These are phyloP conservation scores for Lasioglossum calceatum DNA, from an alignment of 2,888 invertebrate species.

Conservation along the genomic window DNA sequence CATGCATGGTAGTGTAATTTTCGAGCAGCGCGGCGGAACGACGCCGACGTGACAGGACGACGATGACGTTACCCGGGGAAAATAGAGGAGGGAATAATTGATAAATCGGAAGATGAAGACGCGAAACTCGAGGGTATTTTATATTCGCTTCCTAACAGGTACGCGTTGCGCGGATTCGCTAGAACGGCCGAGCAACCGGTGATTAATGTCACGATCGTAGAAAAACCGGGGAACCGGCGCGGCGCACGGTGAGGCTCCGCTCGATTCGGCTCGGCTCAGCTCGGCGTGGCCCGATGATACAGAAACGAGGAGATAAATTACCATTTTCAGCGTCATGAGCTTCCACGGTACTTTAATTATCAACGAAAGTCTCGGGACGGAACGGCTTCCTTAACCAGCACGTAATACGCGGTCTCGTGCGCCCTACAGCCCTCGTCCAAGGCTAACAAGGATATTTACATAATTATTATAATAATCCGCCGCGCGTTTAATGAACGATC, in stretches of 20 bases:
- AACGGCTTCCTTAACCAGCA: slow-evolving; percentile 39
- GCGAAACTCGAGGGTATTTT: not conserved
- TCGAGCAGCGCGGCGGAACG: too few species aligned
- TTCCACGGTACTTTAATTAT: slow-evolving; percentile 44
- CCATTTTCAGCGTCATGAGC: slow-evolving; percentile 34
- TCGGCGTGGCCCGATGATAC: slow-evolving; percentile 26
- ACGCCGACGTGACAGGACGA: too few species aligned
- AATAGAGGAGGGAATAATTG: slow-evolving; percentile 32
- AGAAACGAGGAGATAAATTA: slow-evolving; percentile 42
- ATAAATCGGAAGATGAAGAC: slow-evolving; percentile 36
- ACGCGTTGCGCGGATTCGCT: not conserved
- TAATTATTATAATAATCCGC: slow-evolving; percentile 53
- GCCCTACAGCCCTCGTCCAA: slow-evolving; percentile 43
- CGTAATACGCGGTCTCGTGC: slow-evolving; percentile 31
- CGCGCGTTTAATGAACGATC: slow-evolving; percentile 34
- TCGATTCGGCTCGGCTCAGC: not conserved
- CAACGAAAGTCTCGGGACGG: slow-evolving; percentile 22
- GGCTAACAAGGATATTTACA: slow-evolving; percentile 48
- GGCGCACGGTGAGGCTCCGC: not conserved
- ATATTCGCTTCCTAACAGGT: slow-evolving; percentile 12
- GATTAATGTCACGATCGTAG: slow-evolving; percentile 40
- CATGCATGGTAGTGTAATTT: too few species aligned
- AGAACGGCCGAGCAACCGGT: slow-evolving; percentile 14
- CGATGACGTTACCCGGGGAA: not conserved
- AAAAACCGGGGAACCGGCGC: not conserved